Evolutionary conservation across 2,797 vertebrate species (phyloP), one percentile per base, ranked within the genome.

Genomic region (Tragopan temminckii): DNA sequence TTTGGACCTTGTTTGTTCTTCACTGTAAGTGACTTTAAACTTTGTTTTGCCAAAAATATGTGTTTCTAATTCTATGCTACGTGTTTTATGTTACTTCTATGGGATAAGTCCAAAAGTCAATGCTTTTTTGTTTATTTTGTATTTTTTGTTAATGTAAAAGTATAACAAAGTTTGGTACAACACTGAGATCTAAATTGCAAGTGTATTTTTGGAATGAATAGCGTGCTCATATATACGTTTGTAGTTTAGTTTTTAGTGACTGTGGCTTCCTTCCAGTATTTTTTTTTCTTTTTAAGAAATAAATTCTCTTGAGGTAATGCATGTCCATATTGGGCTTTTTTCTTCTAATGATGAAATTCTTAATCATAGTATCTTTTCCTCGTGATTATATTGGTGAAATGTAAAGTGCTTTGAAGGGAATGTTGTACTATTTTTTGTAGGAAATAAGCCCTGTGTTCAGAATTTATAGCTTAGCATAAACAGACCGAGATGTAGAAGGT

Each of bases 1-100:
- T 82, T 55, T 83, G 92, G 81, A 95, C 80, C 94, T 91, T 94
- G 86, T 86, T 94, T 95, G 63, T 48, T 87, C 66, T 79, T 87
- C 27, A 3, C 29, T 91, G 91, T 97, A 88, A 96, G 91, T 96
- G 87, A 68, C 70, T 96, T 94, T 53, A 80, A 94, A 84, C 18
- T 92, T 78, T 62, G 16, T 58, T 95, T 94, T 90, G 31, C 29
- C 9, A 29, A 80, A 59, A 78, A 59, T 20, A 7, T 40, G 7
- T 85, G 19, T 70, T 89, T 82, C 33, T 79, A 68, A 23, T n/a
- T 67, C 9, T 72, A 9, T 0, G 1, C 17, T 70, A 63, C 33
- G 7, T 8, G 21, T 48, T 63, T 81, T 70, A 14, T n/a, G 83
- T 69, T 43, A 50, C 25, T 85, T 85, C 59, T 69, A 19, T 69